These are phyloP conservation scores for Amia ocellicauda DNA, from an alignment of 2,113 vertebrate species.

Conservation along the genomic window DNA sequence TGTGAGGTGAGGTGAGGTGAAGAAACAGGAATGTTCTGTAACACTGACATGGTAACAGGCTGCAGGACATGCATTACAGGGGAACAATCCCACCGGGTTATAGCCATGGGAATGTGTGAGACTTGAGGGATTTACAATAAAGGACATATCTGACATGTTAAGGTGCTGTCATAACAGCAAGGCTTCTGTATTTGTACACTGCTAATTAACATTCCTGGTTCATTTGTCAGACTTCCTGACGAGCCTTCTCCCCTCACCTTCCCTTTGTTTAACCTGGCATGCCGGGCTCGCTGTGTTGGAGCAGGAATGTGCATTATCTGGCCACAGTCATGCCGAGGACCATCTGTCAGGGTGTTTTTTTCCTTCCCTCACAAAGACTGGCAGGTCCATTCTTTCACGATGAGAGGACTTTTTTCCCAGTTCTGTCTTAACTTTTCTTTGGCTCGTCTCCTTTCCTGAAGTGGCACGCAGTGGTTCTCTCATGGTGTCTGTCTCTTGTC, in stretches of 20 bases:
- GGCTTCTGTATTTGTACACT: background rate
- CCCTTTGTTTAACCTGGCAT: background rate
- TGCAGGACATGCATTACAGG: slow-evolving; percentile 1
- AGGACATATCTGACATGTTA: background rate
- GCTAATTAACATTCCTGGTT: background rate
- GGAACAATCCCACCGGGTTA: background rate
- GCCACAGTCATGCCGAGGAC: background rate
- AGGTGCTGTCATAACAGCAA: background rate
- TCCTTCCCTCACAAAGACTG: background rate
- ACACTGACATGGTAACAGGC: slow-evolving; percentile 7
- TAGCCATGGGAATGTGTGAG: background rate
- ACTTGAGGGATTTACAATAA: background rate
- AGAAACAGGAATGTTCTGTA: background rate
- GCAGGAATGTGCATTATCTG: slow-evolving; percentile 2
- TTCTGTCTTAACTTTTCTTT: slow-evolving; percentile 10
- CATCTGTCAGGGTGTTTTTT: background rate
- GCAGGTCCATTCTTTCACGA: slow-evolving; percentile 14
- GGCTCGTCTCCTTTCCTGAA: background rate
- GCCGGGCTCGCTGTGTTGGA: background rate
- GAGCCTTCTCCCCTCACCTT: slow-evolving; percentile 1
- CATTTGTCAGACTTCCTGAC: background rate
- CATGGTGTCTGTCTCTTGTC: background rate
- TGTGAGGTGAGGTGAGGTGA: background rate
- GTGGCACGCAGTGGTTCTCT: background rate
- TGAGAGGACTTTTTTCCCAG: slow-evolving; percentile 9